Evolutionary conservation across 2,797 vertebrate genomes (phyloP).

Genomic region (Buceros bicornis): DNA sequence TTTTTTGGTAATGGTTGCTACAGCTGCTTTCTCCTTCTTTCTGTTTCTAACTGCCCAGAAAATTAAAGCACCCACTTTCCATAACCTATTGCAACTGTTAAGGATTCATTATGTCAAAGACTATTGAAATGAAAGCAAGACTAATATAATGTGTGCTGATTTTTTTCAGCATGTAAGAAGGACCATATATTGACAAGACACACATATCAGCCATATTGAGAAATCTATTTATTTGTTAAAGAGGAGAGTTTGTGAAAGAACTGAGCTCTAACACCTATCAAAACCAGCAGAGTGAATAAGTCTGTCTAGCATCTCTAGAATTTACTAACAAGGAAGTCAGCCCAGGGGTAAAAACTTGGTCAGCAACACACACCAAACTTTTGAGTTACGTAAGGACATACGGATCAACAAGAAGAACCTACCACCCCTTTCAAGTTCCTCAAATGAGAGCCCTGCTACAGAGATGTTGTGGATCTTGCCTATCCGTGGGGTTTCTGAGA

Average conservation of each 20-base stretch:
- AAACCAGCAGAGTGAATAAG: not conserved
- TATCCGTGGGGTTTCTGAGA: not conserved
- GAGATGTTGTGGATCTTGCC: not conserved
- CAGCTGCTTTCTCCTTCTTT: not conserved
- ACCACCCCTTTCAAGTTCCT: accelerated
- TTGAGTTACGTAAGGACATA: not conserved
- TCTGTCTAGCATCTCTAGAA: not conserved
- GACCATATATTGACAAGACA: not conserved
- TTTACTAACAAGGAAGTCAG: not conserved
- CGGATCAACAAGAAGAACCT: not conserved
- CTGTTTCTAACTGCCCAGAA: not conserved
- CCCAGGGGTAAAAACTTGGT: not conserved
- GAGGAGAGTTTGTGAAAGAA: not conserved
- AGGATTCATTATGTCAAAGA: not conserved
- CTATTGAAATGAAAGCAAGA: not conserved
- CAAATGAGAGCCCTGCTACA: not conserved
- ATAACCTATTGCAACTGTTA: not conserved
- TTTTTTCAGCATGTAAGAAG: not conserved
- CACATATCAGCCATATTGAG: not conserved
- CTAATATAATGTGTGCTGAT: not conserved
- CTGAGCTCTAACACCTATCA: not conserved
- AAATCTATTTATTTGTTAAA: not conserved
- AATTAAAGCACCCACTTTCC: not conserved
- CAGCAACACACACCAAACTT: not conserved
- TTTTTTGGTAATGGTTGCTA: not conserved